phyloP scores from a whole-genome alignment of 2,797 vertebrate species.

The Urocyon cinereoargenteus region DNA sequence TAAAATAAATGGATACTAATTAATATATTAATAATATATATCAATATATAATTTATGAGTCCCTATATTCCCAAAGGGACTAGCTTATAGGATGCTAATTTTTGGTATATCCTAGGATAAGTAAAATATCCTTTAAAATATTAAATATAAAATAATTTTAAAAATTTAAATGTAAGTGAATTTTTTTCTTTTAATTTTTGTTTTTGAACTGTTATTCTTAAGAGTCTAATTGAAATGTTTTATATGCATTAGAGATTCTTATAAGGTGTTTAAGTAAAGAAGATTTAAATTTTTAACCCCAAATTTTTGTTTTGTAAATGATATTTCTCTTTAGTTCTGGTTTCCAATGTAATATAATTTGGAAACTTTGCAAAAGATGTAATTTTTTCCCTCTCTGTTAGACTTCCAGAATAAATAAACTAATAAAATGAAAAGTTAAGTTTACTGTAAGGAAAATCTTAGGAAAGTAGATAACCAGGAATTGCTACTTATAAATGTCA shows the following conservation, averaged over 20 bases:
- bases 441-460: conserved; percentile 33
- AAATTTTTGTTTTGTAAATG: conserved; percentile 29
- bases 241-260: conserved; percentile 32
- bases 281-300: conserved; percentile 60
- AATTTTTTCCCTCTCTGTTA: conserved; percentile 5
- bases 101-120: conserved; percentile 57
- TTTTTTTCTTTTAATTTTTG: conserved; percentile 70
- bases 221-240: conserved; percentile 56
- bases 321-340: conserved; percentile 56
- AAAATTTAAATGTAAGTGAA: not conserved
- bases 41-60: no score
- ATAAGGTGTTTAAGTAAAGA: conserved; percentile 52
- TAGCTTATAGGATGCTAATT: not conserved
- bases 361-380: conserved; percentile 51
- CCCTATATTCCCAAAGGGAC: conserved; percentile 1
- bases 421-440: conserved; percentile 70
- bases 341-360: conserved; percentile 49
- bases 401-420: conserved; percentile 54
- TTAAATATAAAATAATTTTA: conserved; percentile 34
- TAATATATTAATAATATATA: not conserved
- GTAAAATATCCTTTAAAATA: not conserved
- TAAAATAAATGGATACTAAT: conserved; percentile 31
- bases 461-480: not conserved
- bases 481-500: conserved; percentile 30
- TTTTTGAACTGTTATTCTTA: conserved; percentile 54